Conservation (phyloP, 2,797 vertebrate species). For the Triplophysa yarkandensis region DNA sequence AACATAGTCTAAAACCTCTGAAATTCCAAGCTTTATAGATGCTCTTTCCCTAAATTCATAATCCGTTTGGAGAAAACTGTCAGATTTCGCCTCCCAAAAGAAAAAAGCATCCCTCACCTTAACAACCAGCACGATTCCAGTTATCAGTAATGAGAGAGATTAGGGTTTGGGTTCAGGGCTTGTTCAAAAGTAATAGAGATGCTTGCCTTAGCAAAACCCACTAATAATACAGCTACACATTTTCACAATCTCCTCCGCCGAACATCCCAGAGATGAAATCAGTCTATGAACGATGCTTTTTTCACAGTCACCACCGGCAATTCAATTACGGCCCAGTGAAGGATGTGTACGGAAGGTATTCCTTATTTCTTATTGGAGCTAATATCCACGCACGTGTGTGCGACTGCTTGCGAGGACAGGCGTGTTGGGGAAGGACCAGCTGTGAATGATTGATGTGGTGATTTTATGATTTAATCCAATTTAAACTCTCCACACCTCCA, state of each 20-base stretch:
- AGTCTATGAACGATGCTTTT: conserved; percentile 3
- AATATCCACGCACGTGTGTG: conserved; percentile 36
- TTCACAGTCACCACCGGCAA: conserved; percentile 28
- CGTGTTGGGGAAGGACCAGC: conserved; percentile 66
- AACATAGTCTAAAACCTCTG: background rate
- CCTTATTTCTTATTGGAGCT: conserved; percentile 41
- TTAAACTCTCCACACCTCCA: conserved; percentile 62
- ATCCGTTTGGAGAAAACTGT: background rate
- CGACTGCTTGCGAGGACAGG: conserved; percentile 22
- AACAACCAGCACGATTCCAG: conserved; percentile 6
- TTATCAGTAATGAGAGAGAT: conserved; percentile 8
- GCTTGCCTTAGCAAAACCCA: conserved; percentile 22
- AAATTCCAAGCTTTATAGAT: background rate
- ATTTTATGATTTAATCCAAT: conserved; percentile 75
- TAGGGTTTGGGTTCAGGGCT: conserved; percentile 3
- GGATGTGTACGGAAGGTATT: conserved; percentile 37
- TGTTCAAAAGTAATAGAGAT: conserved; percentile 18
- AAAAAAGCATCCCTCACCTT: background rate
- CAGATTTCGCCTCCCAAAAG: background rate
- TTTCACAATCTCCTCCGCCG: conserved; percentile 23
- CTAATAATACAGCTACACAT: conserved; percentile 28
- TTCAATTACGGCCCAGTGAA: conserved; percentile 41
- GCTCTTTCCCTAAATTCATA: background rate
- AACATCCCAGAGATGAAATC: conserved; percentile 36
- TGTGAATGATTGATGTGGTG: conserved; percentile 72